A percentile compares a stretch with the other conserved stretches of the same genome.
These are phyloP conservation scores for Lasioglossum lativentre DNA, from an alignment of 2,888 invertebrate genomes.

Conservation along the genomic window DNA sequence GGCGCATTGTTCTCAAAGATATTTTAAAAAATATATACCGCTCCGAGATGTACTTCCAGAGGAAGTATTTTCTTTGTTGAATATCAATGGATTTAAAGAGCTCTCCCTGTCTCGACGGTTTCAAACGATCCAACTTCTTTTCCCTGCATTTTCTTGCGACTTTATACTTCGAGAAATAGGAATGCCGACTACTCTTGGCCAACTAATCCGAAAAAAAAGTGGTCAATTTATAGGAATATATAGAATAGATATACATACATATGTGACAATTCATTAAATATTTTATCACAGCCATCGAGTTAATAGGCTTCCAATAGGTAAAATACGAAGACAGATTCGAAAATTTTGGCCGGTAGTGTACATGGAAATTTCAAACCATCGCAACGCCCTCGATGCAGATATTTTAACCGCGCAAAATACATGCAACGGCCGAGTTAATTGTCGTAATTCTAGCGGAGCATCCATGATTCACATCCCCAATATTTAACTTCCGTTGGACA, in stretches of 20 bases:
- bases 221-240: background rate
- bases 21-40: background rate
- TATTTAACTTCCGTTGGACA: slow-evolving; percentile 13
- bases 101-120: background rate
- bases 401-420: background rate
- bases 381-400: background rate
- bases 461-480: slow-evolving; percentile 11
- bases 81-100: slow-evolving; percentile 5
- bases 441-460: background rate
- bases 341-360: background rate
- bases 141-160: background rate
- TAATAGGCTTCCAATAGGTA: background rate
- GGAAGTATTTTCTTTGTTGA: background rate
- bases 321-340: background rate
- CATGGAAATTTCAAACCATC: background rate
- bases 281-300: too few relatives aligned
- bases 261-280: too few relatives aligned
- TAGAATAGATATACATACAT: too few relatives aligned
- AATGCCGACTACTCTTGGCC: too few relatives aligned
- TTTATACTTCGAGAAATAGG: background rate
- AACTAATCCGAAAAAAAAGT: background rate
- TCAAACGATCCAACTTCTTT: background rate
- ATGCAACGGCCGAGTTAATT: background rate
- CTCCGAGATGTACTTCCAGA: background rate
- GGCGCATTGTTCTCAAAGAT: background rate